These are phyloP conservation scores for Sprattus sprattus DNA, from an alignment of 2,113 vertebrate genomes.

Conservation along the genomic window DNA sequence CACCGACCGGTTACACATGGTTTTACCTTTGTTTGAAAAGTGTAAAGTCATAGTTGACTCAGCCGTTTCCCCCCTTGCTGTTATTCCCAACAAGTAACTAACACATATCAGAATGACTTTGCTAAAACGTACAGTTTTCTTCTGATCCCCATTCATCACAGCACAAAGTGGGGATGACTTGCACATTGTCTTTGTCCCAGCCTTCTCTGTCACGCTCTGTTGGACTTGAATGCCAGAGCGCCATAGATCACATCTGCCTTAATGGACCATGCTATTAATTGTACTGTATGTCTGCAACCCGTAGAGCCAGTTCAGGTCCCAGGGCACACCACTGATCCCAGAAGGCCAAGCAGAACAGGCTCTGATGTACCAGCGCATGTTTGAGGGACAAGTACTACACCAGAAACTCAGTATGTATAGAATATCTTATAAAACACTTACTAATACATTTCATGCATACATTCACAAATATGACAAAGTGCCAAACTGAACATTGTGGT, in stretches of 20 bases:
- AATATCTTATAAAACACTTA: neutral
- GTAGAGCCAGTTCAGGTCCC: neutral
- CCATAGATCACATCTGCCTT: neutral
- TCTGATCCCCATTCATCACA: too few relatives aligned
- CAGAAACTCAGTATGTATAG: neutral
- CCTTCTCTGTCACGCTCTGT: neutral
- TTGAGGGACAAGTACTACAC: neutral
- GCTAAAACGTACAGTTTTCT: too few relatives aligned
- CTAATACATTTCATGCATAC: too few relatives aligned
- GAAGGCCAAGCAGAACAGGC: neutral
- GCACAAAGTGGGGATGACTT: neutral
- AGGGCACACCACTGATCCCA: neutral
- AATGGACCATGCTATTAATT: neutral
- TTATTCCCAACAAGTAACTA: too few relatives aligned
- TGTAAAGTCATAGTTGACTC: neutral
- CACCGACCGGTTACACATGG: neutral
- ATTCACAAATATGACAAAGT: too few relatives aligned
- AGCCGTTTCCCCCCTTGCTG: neutral
- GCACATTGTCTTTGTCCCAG: neutral
- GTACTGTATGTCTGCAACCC: neutral
- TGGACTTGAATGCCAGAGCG: neutral
- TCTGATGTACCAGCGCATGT: neutral
- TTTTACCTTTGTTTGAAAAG: slow-evolving; percentile 17
- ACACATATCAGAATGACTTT: too few relatives aligned
- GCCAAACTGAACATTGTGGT: too few relatives aligned